A percentile compares a stretch with the other conserved stretches of the same genome.
Conservation (phyloP, 1,140 invertebrate genomes). For the Pteromalus puparum region DNA sequence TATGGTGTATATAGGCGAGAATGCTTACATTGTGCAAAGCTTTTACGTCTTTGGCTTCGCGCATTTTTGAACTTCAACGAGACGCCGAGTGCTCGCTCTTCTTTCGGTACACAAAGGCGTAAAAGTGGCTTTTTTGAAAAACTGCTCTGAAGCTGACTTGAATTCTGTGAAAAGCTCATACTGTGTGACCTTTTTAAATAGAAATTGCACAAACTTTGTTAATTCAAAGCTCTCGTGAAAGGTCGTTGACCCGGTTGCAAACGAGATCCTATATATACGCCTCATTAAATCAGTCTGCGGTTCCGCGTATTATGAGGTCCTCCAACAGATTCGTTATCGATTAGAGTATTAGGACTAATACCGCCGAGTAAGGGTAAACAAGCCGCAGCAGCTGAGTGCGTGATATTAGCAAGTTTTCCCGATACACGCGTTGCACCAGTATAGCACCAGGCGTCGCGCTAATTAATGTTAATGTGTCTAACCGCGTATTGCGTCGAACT, state of each 20-base stretch:
- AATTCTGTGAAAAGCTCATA: too few relatives aligned
- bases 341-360: background rate
- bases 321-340: background rate
- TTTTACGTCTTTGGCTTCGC: constrained; percentile 3
- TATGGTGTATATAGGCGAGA: background rate
- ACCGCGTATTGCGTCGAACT: background rate
- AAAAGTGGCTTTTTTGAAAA: background rate
- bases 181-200: too few relatives aligned
- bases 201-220: too few relatives aligned
- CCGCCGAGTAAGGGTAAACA: background rate
- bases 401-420: background rate
- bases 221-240: too few relatives aligned
- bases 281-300: too few relatives aligned
- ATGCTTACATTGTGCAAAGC: background rate
- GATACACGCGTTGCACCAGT: background rate
- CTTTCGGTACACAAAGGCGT: background rate
- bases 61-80: background rate
- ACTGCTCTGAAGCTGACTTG: background rate
- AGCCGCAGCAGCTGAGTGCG: background rate
- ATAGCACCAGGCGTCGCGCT: background rate
- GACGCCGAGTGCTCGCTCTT: background rate
- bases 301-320: too few relatives aligned
- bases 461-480: constrained; percentile 34
- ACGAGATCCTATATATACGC: too few relatives aligned
- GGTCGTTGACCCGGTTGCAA: too few relatives aligned